Evolutionary conservation across 1,140 invertebrate species (phyloP).

Genomic region (Brachionus paranguensis): DNA sequence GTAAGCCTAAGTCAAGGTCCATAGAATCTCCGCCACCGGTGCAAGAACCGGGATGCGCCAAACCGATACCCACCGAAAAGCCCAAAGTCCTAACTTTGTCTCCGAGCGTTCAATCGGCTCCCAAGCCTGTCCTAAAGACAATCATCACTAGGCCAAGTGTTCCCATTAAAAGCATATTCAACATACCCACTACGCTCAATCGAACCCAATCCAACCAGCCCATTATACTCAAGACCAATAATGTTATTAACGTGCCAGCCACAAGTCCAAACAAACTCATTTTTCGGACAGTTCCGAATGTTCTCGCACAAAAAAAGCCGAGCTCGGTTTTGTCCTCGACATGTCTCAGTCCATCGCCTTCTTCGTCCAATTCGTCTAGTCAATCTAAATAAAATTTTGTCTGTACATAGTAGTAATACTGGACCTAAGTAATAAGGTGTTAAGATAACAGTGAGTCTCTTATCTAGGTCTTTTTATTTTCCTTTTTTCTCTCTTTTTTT

Average conservation of each 20-base stretch:
- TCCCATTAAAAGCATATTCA: neutral
- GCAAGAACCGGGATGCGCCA: neutral
- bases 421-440: neutral
- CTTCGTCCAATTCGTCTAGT: constrained; percentile 13
- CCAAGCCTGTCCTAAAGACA: neutral
- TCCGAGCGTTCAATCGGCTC: neutral
- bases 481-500: neutral
- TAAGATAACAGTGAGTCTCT: neutral
- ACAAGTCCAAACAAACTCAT: neutral
- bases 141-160: neutral
- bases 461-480: neutral
- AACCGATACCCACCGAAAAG: constrained; percentile 6
- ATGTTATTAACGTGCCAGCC: neutral
- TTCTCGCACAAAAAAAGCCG: neutral
- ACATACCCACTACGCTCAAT: neutral
- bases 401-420: neutral
- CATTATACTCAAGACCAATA: neutral
- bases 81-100: neutral
- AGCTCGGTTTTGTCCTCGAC: neutral
- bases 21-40: neutral
- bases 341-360: neutral
- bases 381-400: neutral
- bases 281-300: constrained; percentile 22
- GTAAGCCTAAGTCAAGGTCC: neutral
- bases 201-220: neutral